Evolutionary conservation across 2,797 vertebrate species (phyloP).

Genomic region (Pipistrellus kuhlii): DNA sequence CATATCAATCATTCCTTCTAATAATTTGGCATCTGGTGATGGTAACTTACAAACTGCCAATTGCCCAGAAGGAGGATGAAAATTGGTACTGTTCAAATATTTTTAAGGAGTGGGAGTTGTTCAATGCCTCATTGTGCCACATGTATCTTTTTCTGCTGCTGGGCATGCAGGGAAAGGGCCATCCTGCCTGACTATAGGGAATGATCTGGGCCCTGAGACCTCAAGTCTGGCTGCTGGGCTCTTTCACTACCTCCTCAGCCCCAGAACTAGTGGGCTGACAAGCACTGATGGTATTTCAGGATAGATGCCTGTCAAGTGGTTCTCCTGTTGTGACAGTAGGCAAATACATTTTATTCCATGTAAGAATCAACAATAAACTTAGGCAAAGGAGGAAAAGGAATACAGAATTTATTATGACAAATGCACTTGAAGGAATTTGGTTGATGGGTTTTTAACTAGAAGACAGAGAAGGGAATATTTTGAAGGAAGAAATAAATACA

Average conservation of each 20-base stretch:
- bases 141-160: conserved; percentile 30
- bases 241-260: background rate
- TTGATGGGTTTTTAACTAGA: conserved; percentile 39
- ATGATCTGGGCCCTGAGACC: background rate
- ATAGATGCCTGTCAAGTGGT: conserved; percentile 58
- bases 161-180: background rate
- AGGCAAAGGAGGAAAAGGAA: background rate
- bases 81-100: conserved; percentile 76
- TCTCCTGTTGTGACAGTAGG: conserved; percentile 67
- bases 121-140: conserved; percentile 55
- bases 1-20: conserved; percentile 65
- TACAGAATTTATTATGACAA: conserved; percentile 13
- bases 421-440: conserved; percentile 28
- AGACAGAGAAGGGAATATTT: background rate
- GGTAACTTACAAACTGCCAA: conserved; percentile 70
- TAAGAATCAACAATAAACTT: conserved; percentile 66
- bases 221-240: conserved; percentile 8
- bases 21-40: conserved; percentile 55
- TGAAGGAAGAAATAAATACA: background rate
- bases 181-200: background rate
- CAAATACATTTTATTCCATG: conserved; percentile 71
- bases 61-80: conserved; percentile 57
- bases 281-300: background rate
- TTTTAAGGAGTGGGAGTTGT: conserved; percentile 77
- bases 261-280: conserved; percentile 61